These are phyloP conservation scores for Sylvia atricapilla DNA, from an alignment of 2,113 vertebrate genomes.

Conservation along the genomic window DNA sequence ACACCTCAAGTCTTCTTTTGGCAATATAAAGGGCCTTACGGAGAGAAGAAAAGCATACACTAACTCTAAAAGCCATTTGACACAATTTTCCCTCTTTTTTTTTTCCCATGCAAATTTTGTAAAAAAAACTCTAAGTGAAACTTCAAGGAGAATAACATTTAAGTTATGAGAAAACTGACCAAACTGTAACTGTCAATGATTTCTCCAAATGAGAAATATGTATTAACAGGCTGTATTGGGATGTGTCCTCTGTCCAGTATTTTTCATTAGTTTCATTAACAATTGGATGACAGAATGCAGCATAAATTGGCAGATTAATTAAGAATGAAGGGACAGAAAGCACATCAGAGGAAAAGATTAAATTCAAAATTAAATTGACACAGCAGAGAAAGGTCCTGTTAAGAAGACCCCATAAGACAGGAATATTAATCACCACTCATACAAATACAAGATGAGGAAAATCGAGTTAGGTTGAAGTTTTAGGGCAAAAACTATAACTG, in stretches of 20 bases:
- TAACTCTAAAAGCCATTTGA: neutral
- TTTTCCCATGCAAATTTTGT: neutral
- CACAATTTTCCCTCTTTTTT: neutral
- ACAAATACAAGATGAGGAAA: neutral
- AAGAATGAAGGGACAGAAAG: neutral
- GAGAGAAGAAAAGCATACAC: neutral
- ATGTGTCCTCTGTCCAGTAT: neutral
- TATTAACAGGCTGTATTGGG: neutral
- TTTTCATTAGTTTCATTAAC: neutral
- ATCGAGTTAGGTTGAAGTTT: neutral
- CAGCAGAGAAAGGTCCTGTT: neutral
- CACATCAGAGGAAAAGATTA: neutral
- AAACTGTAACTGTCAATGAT: neutral
- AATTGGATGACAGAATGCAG: neutral
- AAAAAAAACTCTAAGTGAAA: neutral
- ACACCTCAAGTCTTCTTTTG: neutral
- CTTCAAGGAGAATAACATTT: neutral
- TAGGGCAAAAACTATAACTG: neutral
- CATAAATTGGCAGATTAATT: neutral
- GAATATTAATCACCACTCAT: neutral
- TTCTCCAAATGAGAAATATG: neutral
- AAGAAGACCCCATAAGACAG: neutral
- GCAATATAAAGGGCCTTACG: neutral
- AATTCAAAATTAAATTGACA: slow-evolving; percentile 3
- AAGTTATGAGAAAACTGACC: neutral